phyloP scores from a whole-genome alignment of 2,888 invertebrate species.

The Apocheima hispidaria region DNA sequence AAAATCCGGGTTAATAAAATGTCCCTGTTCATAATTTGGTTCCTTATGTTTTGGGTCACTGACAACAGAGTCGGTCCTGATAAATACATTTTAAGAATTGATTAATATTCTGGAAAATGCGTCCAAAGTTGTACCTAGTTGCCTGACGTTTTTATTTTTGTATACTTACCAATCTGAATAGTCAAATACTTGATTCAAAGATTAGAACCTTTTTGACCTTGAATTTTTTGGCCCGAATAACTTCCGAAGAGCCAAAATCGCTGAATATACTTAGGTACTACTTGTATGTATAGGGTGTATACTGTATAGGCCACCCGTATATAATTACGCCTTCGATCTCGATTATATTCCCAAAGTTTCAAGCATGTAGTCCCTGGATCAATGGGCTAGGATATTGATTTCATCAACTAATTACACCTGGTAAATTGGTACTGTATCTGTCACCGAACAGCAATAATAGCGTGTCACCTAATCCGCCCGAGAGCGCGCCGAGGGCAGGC shows the following conservation, averaged over 20 bases:
- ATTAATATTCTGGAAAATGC: not conserved
- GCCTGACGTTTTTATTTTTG: not conserved
- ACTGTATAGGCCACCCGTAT: no score
- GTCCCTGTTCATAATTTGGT: constrained; percentile 38
- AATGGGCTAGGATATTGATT: not conserved
- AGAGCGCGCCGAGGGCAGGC: constrained; percentile 15
- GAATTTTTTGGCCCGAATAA: not conserved
- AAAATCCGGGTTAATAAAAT: constrained; percentile 46
- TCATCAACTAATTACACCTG: constrained; percentile 20
- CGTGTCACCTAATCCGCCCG: constrained; percentile 33
- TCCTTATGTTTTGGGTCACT: constrained; percentile 27
- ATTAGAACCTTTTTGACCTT: no score
- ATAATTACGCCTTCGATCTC: not conserved
- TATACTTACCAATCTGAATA: no score
- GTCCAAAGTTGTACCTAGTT: no score
- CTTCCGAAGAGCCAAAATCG: not conserved
- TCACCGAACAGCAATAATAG: constrained; percentile 35
- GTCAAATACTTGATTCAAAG: no score
- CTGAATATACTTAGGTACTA: not conserved
- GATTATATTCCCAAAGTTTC: not conserved
- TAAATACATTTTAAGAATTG: not conserved
- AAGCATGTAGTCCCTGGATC: not conserved
- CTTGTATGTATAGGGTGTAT: not conserved
- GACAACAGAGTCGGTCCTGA: not conserved
- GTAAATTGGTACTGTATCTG: constrained; percentile 37